These are phyloP conservation scores for Isoperla grammatica DNA, from an alignment of 2,888 invertebrate species.

Conservation along the genomic window DNA sequence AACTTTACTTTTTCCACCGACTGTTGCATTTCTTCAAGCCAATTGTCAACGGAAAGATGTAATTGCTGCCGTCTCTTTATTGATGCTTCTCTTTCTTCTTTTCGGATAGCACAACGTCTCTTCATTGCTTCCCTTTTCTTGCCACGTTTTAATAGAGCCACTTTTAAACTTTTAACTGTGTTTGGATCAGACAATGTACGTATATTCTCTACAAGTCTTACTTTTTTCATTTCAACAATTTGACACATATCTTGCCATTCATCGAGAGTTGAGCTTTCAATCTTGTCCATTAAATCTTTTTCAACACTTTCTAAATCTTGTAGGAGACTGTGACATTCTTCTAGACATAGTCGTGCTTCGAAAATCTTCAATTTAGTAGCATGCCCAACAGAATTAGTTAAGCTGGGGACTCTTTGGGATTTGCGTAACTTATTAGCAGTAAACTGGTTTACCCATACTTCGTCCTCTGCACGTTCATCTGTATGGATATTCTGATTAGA, in stretches of 20 bases:
- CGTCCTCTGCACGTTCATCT: slow-evolving; percentile 37
- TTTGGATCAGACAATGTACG: slow-evolving; percentile 32
- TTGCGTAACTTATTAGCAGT: too few relatives aligned
- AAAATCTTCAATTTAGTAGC: slow-evolving; percentile 10
- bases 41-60: slow-evolving; percentile 59
- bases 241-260: slow-evolving; percentile 29
- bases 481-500: too few relatives aligned
- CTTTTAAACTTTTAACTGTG: slow-evolving; percentile 43
- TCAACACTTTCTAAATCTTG: slow-evolving; percentile 35
- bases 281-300: slow-evolving; percentile 32
- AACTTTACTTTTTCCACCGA: slow-evolving; percentile 47
- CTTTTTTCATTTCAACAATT: slow-evolving; percentile 29
- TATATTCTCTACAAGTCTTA: not conserved
- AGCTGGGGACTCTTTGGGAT: too few relatives aligned
- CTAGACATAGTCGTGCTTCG: slow-evolving; percentile 22
- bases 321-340: slow-evolving; percentile 29
- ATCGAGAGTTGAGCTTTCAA: not conserved
- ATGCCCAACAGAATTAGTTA: not conserved
- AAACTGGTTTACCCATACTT: slow-evolving; percentile 25
- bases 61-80: slow-evolving; percentile 46
- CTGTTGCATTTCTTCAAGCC: slow-evolving; percentile 59
- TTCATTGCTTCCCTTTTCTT: slow-evolving; percentile 48
- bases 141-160: slow-evolving; percentile 43
- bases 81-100: slow-evolving; percentile 43
- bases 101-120: slow-evolving; percentile 47